Percentiles rank a stretch among this genome's conserved stretches.
These are phyloP conservation scores for Seira ritae DNA, from an alignment of 2,888 invertebrate species.

Conservation along the genomic window DNA sequence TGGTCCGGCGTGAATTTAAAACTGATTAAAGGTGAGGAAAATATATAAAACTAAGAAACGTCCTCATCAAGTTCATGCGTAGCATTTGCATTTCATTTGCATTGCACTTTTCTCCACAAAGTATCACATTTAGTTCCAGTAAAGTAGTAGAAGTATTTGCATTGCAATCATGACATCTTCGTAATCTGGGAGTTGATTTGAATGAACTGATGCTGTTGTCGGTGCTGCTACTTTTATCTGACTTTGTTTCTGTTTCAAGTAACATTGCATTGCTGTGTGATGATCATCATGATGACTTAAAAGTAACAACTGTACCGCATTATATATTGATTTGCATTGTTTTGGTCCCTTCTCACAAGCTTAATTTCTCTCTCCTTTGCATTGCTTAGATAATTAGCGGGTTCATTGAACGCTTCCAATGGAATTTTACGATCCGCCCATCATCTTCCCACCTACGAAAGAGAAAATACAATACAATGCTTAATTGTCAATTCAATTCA, in stretches of 20 bases:
- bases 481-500: too few species aligned
- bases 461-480: too few species aligned
- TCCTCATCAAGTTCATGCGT: not conserved
- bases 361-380: conserved; percentile 27
- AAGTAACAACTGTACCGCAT: not conserved
- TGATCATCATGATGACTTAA: not conserved
- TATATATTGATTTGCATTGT: not conserved
- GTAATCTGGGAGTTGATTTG: too few species aligned
- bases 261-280: conserved; percentile 5
- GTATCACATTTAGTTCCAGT: conserved; percentile 1
- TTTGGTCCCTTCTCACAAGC: conserved; percentile 1
- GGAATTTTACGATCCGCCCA: not conserved
- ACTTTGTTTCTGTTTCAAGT: not conserved
- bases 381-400: conserved; percentile 24
- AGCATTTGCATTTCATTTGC: conserved; percentile 4
- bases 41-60: not conserved
- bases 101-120: not conserved
- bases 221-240: too few species aligned
- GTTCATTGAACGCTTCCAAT: not conserved
- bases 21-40: not conserved
- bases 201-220: too few species aligned
- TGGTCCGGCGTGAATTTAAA: conserved; percentile 2
- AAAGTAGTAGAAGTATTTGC: not conserved
- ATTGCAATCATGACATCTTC: too few species aligned
- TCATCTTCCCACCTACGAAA: too few species aligned